Evolutionary conservation across 2,113 vertebrate genomes (phyloP), one percentile per base, ranked within the genome.

Genomic region (Perca schrenkii): DNA sequence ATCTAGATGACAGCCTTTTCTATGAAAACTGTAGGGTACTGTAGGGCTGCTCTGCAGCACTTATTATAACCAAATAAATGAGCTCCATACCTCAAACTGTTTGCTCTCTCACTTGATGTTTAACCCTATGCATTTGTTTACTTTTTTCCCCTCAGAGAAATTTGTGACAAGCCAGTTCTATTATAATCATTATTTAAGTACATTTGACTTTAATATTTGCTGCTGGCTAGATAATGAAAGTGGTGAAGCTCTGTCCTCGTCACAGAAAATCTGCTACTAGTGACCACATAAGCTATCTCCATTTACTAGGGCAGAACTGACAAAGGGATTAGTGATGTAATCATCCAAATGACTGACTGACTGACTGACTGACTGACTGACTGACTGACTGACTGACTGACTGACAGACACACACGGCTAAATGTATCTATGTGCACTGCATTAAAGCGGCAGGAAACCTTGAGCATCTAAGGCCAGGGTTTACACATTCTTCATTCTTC

Each of bases 271-370:
- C 69, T 73, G 47, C 60, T 25, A 63, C 70, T 69, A 46, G 17
- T 68, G n/a, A 12, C 50, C 40, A 57, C 14, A 56, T 40, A 58
- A 61, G 12, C 16, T 1, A 19, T 21, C 25, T 54, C 36, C 46
- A 57, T 70, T 73, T 74, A 74, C 10, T 47, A 64, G 4, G 11
- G 60, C 63, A 66, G 52, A 79, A 83, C 3, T 80, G 73, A 56
- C 80, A 76, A 73, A 74, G 40, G 63, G 86, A 89, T 89, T 77
- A 83, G 57, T 52, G 60, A 79, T 70, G 60, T 63, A 82, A 75
- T 83, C 77, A 81, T 64, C 66, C 66, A 74, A 77, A 84, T 71
- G 14, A 4, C 31, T 49, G 12, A 3, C 49, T 54, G 25, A 25
- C 25, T 1, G 25, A 25, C 25, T 1, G 25, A 25, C 25, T 68